Base-by-base conservation (phyloP, 2,113 vertebrate genomes). In the Etheostoma spectabile region DNA sequence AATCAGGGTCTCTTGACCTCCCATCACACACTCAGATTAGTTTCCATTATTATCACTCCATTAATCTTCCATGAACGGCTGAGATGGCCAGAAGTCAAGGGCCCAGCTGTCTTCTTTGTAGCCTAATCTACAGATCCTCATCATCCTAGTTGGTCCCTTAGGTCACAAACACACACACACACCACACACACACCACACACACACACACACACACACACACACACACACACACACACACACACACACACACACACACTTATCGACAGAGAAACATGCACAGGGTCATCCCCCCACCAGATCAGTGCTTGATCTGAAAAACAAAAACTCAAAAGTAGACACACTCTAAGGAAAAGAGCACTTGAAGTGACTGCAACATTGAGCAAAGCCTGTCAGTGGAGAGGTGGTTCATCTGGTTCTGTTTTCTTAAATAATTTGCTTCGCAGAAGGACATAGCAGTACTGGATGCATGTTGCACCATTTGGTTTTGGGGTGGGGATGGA, bases 1-100 rank as follows among this genome's bases (percentile, higher is more conserved):
- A 85, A 45, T 86, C 72, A 81, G 72, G 65, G 86, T 91, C 86
- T 79, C 76, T 79, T 86, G 77, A 86, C 91, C 90, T 89, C 75
- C 69, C 21, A 6, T 86, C 74, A 81, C 69, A 55, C 80, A 51
- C 46, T 78, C 73, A 85, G 88, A 81, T 91, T 84, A 86, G 85
- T 84, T 84, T 63, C 60, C 46, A 66, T 82, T 77, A 86, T 88
- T 83, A 87, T 84, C 78, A 82, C 89, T 85, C 91, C 86, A 91
- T 92, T 89, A 89, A 92, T 88, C 79, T 14, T 63, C 75, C 71
- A 86, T 68, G 63, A 86, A 80, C 11, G 8, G 70, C 45, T 71
- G 63, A 71, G 63, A 71, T 63, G 80, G 77, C 63, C 81, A 70
- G 33, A 69, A 77, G 67, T 83, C 55, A 70, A 80, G 80, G 65